phyloP scores from a whole-genome alignment of 30 jellyfish, hydroid and myxozoan genomes.

The Sanderia malayensis region DNA sequence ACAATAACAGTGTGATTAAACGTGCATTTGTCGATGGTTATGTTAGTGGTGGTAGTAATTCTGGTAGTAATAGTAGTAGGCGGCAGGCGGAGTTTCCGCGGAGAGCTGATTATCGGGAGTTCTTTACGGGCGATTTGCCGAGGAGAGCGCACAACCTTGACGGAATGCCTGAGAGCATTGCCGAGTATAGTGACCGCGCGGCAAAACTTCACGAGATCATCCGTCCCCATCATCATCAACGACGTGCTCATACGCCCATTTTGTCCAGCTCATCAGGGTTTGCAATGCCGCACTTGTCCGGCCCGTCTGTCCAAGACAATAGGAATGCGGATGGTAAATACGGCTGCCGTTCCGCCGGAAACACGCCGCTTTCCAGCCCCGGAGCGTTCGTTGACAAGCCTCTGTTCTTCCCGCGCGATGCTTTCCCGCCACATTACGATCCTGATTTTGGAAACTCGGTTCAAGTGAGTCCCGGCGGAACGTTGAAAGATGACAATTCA shows the following conservation, averaged over 20 bases:
- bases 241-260: constrained; percentile 51
- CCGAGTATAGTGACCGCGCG: constrained; percentile 22
- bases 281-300: constrained; percentile 22
- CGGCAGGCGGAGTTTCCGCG: no score
- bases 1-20: constrained; percentile 14
- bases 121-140: constrained; percentile 17
- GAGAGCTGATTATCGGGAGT: constrained; percentile 9
- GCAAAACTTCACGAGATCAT: constrained; percentile 27
- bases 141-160: constrained; percentile 20
- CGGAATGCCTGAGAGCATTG: constrained; percentile 29
- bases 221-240: constrained; percentile 20
- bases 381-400: constrained; percentile 48
- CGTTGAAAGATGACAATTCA: neutral
- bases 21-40: neutral
- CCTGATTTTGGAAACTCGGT: neutral
- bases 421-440: neutral
- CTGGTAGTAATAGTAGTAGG: no score
- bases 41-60: neutral
- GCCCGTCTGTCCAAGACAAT: constrained; percentile 19
- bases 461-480: neutral
- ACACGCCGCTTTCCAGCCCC: constrained; percentile 58
- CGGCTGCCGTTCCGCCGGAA: constrained; percentile 60
- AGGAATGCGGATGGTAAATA: constrained; percentile 31
- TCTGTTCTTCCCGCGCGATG: constrained; percentile 14
- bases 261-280: constrained; percentile 14